phyloP scores from a whole-genome alignment of 2,113 vertebrate species.

The Rhea americana region DNA sequence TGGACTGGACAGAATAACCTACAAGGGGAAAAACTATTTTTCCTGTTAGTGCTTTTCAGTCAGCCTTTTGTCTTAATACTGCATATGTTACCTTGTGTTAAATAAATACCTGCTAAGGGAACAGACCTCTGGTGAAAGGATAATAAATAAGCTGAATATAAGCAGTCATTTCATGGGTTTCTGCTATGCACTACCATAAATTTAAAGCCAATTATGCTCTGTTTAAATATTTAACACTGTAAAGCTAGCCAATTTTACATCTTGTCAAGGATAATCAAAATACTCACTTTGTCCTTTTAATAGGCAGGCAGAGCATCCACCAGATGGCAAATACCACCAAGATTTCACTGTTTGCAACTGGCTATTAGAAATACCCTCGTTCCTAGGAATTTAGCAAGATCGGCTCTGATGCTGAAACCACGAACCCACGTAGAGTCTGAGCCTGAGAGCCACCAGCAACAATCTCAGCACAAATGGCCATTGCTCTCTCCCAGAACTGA shows the following conservation, averaged over 20 bases:
- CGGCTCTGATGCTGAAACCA: not conserved
- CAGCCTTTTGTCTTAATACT: not conserved
- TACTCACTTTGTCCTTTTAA: constrained; percentile 25
- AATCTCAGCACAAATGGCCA: not conserved
- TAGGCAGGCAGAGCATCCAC: not conserved
- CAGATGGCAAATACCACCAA: not conserved
- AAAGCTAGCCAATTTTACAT: constrained; percentile 53
- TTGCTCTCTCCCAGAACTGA: not conserved
- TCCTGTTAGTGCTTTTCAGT: not conserved
- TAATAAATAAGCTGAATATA: constrained; percentile 43
- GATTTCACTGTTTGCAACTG: constrained; percentile 6
- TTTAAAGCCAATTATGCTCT: constrained; percentile 58
- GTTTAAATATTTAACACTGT: constrained; percentile 62
- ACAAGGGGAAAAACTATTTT: rapidly evolving
- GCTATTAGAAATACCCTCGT: not conserved
- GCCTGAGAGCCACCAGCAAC: not conserved
- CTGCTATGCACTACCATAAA: constrained; percentile 33
- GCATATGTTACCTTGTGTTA: constrained; percentile 11
- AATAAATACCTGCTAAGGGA: constrained; percentile 44
- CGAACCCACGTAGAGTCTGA: not conserved
- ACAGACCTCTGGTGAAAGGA: constrained; percentile 36
- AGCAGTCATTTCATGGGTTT: constrained; percentile 15
- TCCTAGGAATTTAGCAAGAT: not conserved
- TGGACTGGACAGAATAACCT: not conserved
- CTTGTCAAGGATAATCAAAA: constrained; percentile 54